Base-by-base conservation (phyloP, 2,888 invertebrate species). In the Epinotia bilunana region DNA sequence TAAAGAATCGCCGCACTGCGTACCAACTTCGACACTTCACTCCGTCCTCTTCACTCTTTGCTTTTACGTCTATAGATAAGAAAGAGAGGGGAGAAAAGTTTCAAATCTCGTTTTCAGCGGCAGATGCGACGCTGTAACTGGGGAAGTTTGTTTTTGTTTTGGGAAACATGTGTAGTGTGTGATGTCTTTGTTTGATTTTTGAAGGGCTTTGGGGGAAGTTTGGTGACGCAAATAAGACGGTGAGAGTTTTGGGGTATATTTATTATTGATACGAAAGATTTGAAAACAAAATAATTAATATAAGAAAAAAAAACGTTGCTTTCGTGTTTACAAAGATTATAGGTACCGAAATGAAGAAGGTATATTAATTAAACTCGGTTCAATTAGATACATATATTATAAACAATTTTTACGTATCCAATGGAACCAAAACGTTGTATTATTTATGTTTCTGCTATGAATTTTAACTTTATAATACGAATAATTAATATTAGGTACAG, bases 81-180 rank as follows among this genome's bases (percentile, higher is more conserved):
- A 69, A 69, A 43, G 43, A 18, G 69, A 60, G 1, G 16, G 6
- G 16, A 28, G 69, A 46, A 60, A 69, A 58, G 69, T 69, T 60
- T 16, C 39, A 20, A 57, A 67, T 39, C 63, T 53, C 28, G 65
- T 53, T 65, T 20, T 20, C 23, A 46, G 39, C 18, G 16, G 20
- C 69, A 69, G 58, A 69, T 69, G 69, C 12, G 58, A 46, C 39
- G 33, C 12, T 20, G 13, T 58, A 58, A 68, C 39, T 58, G 43
- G 57, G 9, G 0, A 60, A 60, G 69, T 69, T 69, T 61, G 33
- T 53, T 49, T 49, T 53, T 53, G 53, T 43, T 43, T 16, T 12
- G 1, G 20, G 68, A 43, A 58, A 43, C 68, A 46, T 68, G 58
- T 68, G 58, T 68, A 58, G 43, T 68, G 58, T 43, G 43, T 68